A percentile compares a stretch with the other conserved stretches of the same genome.
phyloP scores from a whole-genome alignment of 23 tunicate species.

The Ciona savignyi region DNA sequence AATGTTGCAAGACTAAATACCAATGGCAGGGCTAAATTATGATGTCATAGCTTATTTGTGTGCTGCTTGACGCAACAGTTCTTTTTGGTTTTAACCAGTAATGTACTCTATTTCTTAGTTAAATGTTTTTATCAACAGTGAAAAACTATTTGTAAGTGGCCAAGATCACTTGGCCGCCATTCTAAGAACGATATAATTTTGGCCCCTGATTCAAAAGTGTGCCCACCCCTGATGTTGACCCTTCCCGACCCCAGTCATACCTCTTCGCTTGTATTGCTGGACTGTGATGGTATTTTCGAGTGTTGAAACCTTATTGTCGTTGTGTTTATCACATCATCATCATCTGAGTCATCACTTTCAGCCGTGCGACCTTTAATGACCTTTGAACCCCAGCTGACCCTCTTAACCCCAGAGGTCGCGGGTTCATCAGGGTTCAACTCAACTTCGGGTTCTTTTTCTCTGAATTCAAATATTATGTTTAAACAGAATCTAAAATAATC shows the following conservation, averaged over 20 bases:
- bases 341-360: slow-evolving; percentile 37
- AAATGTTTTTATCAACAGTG: too few species aligned
- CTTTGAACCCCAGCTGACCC: slow-evolving; percentile 1
- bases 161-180: neutral
- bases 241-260: neutral
- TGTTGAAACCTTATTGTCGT: slow-evolving; percentile 10
- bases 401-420: neutral
- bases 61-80: too few species aligned
- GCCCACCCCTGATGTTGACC: neutral
- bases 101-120: too few species aligned
- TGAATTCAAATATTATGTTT: too few species aligned
- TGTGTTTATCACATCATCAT: neutral
- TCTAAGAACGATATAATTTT: neutral
- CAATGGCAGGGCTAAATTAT: too few species aligned
- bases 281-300: neutral
- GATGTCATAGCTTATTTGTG: too few species aligned
- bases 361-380: slow-evolving; percentile 19
- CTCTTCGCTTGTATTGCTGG: neutral
- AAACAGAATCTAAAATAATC: neutral
- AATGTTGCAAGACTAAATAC: too few species aligned
- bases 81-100: too few species aligned
- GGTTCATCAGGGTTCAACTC: neutral
- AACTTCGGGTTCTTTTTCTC: neutral
- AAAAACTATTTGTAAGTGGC: too few species aligned
- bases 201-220: neutral